These are phyloP conservation scores for Guaruba guarouba DNA, from an alignment of 2,113 vertebrate genomes.

Conservation along the genomic window DNA sequence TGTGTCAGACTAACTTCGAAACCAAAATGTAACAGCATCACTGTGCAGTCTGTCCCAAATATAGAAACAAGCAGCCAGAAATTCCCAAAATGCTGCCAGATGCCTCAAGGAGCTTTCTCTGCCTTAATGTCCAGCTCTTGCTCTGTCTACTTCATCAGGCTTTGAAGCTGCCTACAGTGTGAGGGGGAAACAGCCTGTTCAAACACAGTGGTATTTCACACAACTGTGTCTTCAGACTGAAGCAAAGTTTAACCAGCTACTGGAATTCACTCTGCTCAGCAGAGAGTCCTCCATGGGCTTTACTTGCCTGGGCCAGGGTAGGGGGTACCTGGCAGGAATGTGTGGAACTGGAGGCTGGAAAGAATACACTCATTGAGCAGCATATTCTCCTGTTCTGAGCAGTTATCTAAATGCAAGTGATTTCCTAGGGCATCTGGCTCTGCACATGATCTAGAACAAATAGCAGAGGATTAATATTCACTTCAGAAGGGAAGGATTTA, in stretches of 20 bases:
- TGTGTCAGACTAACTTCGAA: not conserved
- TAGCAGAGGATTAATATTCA: conserved; percentile 22
- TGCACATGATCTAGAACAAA: conserved; percentile 55
- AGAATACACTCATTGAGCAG: not conserved
- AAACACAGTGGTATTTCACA: not conserved
- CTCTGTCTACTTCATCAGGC: not conserved
- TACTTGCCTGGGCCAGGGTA: not conserved
- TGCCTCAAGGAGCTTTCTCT: not conserved
- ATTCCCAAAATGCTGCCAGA: not conserved
- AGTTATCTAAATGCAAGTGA: conserved; percentile 13
- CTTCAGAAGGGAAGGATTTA: conserved; percentile 45
- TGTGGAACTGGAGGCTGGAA: conserved; percentile 35
- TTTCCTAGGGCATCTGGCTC: conserved; percentile 38
- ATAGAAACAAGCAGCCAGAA: not conserved
- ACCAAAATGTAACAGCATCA: not conserved
- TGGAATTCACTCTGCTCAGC: conserved; percentile 5
- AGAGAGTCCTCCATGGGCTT: not conserved
- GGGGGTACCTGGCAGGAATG: not conserved
- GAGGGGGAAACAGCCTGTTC: not conserved
- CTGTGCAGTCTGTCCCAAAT: not conserved
- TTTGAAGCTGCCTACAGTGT: not conserved
- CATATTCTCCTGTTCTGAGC: not conserved
- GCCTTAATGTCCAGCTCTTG: not conserved
- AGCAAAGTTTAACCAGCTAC: not conserved
- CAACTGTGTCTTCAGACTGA: not conserved